Percentiles rank a stretch among this genome's conserved stretches.
phyloP scores from a whole-genome alignment of 2,113 vertebrate species.

The Eidolon helvum region DNA sequence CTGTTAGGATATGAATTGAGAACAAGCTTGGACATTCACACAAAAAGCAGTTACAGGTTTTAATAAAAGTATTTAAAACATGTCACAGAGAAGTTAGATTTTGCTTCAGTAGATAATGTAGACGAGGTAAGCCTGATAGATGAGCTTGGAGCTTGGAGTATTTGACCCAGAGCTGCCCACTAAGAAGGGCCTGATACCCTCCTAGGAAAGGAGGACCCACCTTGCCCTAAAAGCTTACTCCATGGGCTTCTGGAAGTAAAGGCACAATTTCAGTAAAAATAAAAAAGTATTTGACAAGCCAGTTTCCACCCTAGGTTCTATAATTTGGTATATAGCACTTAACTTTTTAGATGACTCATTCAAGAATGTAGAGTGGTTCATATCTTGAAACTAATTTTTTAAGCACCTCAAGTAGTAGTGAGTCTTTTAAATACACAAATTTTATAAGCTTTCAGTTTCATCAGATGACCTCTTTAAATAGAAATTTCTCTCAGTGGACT shows the following conservation, averaged over 20 bases:
- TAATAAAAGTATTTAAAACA: slow-evolving; percentile 15
- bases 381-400: slow-evolving; percentile 22
- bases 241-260: slow-evolving; percentile 39
- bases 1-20: not conserved
- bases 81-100: not conserved
- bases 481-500: slow-evolving; percentile 12
- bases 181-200: not conserved
- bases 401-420: not conserved
- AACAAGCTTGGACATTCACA: not conserved
- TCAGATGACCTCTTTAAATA: slow-evolving; percentile 27
- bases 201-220: not conserved
- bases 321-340: not conserved
- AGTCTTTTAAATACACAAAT: not conserved
- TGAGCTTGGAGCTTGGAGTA: not conserved
- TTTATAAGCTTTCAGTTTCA: slow-evolving; percentile 26
- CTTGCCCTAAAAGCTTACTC: not conserved
- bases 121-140: not conserved
- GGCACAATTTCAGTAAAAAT: not conserved
- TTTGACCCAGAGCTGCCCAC: not conserved
- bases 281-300: not conserved
- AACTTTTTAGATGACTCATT: not conserved
- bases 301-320: not conserved
- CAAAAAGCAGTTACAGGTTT: not conserved
- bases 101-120: not conserved
- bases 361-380: not conserved